Evolutionary conservation across 1,140 invertebrate species (phyloP), one percentile per base, ranked within the genome.

Genomic region (Hermetia illucens): DNA sequence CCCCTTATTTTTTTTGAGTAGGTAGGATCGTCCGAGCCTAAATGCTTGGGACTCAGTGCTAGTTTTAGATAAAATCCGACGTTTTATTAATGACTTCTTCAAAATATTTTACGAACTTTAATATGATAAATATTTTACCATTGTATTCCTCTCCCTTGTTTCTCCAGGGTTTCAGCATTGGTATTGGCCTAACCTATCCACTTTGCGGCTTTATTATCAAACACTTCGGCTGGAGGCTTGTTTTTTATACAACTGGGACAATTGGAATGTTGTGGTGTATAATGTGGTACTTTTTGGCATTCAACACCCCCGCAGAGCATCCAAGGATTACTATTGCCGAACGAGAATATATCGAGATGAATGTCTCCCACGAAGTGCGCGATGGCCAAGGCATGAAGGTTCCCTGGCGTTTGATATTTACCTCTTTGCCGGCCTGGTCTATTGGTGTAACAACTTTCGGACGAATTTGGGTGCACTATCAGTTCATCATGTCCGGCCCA

Each of bases 371-470:
- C 40, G 64, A 68, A 41, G 61, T 68, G 22, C 55, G 59, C 16
- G 60, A 62, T 34, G 46, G 48, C 9, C 61, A 41, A 12, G 42
- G 48, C 15, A 42, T 50, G 29, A 49, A 48, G 37, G 74, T 78
- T 10, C 86, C 87, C 9, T 90, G 85, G 84, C 63, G 61, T 31
- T 56, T 68, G 4, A 85, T 93, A 32, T 61, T 90, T 9, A 80
- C 62, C 5, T 89, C 83, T 0, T 51, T 69, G 40, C 79, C 86
- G 8, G 78, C 83, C 4, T 89, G 82, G 83, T 76, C 85, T 0
- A 82, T 91, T 47, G 74, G 70, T 5, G 69, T 79, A 22, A 80
- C 77, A 1, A 79, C 77, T 1, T 79, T 79, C 46, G 77, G 77
- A 15, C 62, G 77, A 38, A 79, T 80, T 53, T 80, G 76, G 73